Conservation (phyloP, 2,888 invertebrate species). For the Petrolisthes manimaculis region DNA sequence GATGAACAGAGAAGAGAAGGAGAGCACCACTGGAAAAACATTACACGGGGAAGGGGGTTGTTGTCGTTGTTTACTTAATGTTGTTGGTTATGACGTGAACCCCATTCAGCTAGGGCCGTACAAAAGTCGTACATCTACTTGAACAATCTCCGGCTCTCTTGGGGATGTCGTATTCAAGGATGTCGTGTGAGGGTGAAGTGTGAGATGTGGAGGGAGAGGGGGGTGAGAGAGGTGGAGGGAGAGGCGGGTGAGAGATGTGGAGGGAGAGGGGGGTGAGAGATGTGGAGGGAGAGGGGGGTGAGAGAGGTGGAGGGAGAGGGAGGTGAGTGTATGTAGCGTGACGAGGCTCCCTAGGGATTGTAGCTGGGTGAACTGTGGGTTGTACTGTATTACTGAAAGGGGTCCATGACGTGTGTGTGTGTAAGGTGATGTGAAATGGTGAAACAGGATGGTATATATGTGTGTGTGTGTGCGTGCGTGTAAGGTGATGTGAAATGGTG, state of each 20-base stretch:
- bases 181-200: not conserved
- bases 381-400: not conserved
- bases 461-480: not conserved
- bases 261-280: not conserved
- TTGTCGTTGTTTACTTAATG: too few species aligned
- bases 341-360: too few species aligned
- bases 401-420: not conserved
- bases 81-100: too few species aligned
- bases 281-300: not conserved
- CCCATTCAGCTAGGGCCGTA: too few species aligned
- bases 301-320: conserved; percentile 19
- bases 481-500: not conserved
- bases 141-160: not conserved
- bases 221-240: not conserved
- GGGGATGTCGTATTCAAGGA: too few species aligned
- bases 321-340: not conserved
- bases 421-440: not conserved
- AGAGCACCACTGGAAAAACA: too few species aligned
- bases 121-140: too few species aligned
- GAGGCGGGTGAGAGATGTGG: not conserved
- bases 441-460: not conserved
- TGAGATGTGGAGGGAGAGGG: not conserved
- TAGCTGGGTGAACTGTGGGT: not conserved
- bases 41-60: too few species aligned
- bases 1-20: too few species aligned